Base-by-base conservation (phyloP, 2,888 invertebrate genomes). In the Nyleta sp. region DNA sequence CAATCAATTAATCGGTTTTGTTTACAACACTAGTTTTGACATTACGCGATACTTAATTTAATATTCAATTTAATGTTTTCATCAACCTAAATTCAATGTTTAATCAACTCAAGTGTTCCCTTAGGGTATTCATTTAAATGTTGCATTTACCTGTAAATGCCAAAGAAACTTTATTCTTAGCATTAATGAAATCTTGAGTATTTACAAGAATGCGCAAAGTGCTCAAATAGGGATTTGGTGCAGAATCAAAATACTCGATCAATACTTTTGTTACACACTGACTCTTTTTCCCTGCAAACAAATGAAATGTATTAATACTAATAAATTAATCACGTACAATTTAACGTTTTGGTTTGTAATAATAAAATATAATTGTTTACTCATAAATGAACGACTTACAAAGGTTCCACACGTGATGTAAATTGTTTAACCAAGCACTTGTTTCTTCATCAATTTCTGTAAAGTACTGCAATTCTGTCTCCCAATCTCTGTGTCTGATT, bases 101-200 rank as follows among this genome's bases (percentile, higher is more conserved):
- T n/a, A n/a, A n/a, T n/a, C n/a, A n/a, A n/a, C n/a, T n/a, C n/a
- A n/a, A n/a, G n/a, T n/a, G n/a, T n/a, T n/a, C n/a, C n/a, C n/a
- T n/a, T n/a, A n/a, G n/a, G n/a, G n/a, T n/a, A n/a, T n/a, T n/a
- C n/a, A n/a, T n/a, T n/a, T n/a, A n/a, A n/a, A n/a, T n/a, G n/a
- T n/a, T n/a, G n/a, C 86, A 42, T 33, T 42, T 70, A 90, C 91
- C 89, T 86, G 90, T 93, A 81, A 92, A 92, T 85, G 93, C 92
- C 24, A 95, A 92, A 62, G 95, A 91, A 33, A 93, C 91, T 88
- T 93, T 94, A 31, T 91, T 91, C 89, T 94, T 95, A 65, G 93
- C 92, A 84, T 93, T 92, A 87, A 93, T 92, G 81, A 92, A 94
- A 81, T 94, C 94, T 77, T 92, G 91, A 83, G 93, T 93, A 86